A percentile compares a stretch with the other conserved stretches of the same genome.
phyloP scores from a whole-genome alignment of 2,113 vertebrate genomes.

The Centropus unirufus region DNA sequence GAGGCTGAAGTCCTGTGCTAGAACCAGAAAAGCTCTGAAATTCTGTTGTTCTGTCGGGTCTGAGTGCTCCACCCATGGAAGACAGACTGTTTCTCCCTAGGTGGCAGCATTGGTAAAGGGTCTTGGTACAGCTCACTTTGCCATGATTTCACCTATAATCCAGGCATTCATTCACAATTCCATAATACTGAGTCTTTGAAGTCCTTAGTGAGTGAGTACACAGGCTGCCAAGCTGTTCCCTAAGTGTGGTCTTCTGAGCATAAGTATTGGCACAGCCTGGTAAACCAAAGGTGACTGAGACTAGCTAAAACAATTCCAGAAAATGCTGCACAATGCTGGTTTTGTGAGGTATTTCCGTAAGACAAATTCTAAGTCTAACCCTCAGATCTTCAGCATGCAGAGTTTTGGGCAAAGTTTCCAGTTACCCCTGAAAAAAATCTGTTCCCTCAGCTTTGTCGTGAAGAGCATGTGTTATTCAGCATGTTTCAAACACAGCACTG shows the following conservation, averaged over 20 bases:
- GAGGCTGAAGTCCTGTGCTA: not conserved
- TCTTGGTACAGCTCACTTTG: not conserved
- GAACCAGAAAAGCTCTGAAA: not conserved
- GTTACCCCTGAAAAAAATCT: not conserved
- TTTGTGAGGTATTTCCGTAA: not conserved
- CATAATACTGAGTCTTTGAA: not conserved
- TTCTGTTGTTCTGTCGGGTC: not conserved
- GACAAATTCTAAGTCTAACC: not conserved
- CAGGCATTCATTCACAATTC: not conserved
- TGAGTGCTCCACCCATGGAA: not conserved
- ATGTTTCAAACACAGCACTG: not conserved
- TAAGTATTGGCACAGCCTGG: not conserved
- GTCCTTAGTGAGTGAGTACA: not conserved
- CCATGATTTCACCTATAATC: not conserved
- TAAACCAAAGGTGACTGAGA: not conserved
- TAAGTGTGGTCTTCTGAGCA: rapidly evolving
- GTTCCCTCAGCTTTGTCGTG: not conserved
- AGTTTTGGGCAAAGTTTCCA: not conserved
- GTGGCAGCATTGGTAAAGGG: conserved; percentile 1
- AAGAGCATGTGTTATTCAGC: not conserved
- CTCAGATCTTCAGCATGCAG: not conserved
- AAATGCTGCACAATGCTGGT: not conserved
- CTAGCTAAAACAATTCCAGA: not conserved
- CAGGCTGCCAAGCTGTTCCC: not conserved
- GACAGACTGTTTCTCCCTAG: not conserved